phyloP scores from a whole-genome alignment of 1,140 invertebrate species.

The Rhynchophorus ferrugineus region DNA sequence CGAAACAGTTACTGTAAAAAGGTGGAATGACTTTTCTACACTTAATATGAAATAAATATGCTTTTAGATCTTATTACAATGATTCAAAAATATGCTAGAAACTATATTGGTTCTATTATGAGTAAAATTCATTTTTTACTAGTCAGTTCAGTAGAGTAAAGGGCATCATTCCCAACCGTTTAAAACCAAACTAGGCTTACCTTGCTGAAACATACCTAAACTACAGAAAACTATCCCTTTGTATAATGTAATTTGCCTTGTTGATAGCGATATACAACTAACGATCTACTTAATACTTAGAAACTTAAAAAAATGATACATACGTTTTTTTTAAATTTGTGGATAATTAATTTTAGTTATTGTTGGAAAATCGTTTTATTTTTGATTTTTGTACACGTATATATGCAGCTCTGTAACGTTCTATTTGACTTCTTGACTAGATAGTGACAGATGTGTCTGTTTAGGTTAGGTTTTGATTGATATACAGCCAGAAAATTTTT shows the following conservation, averaged over 20 bases:
- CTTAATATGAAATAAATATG: too few species aligned
- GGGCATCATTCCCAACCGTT: constrained; percentile 18
- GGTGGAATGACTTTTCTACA: too few species aligned
- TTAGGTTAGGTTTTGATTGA: constrained; percentile 17
- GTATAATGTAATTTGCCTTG: constrained; percentile 21
- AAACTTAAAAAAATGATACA: too few species aligned
- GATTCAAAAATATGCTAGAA: too few species aligned
- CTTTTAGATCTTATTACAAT: too few species aligned
- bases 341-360: constrained; percentile 7
- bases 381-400: constrained; percentile 1
- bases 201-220: constrained; percentile 20
- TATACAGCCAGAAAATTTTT: neutral
- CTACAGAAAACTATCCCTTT: constrained; percentile 8
- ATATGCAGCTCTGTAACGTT: constrained; percentile 12
- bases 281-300: constrained; percentile 14
- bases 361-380: constrained; percentile 1
- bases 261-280: constrained; percentile 21
- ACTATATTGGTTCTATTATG: too few species aligned
- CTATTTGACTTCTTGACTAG: constrained; percentile 11
- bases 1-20: too few species aligned
- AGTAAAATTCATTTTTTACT: too few species aligned
- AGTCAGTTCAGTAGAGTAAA: too few species aligned
- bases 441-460: constrained; percentile 16
- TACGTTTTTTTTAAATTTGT: too few species aligned
- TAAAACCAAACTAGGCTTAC: constrained; percentile 17